Evolutionary conservation across 2,888 invertebrate genomes (phyloP).

Genomic region (Drosophila monieri): DNA sequence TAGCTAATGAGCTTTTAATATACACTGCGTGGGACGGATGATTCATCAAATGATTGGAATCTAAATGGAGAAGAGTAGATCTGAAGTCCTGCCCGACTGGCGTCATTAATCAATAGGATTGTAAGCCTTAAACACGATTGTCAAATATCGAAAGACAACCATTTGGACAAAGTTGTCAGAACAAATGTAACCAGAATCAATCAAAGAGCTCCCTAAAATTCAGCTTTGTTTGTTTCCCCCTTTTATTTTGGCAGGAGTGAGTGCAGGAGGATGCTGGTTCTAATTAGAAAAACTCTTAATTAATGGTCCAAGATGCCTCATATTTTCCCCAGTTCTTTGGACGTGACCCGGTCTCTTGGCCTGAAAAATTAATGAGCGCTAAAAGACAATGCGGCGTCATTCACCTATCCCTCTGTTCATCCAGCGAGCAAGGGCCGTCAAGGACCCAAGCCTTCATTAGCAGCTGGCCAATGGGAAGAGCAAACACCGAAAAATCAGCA

Average conservation of each 20-base stretch:
- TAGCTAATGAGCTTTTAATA: conserved; percentile 22
- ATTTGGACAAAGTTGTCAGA: conserved; percentile 41
- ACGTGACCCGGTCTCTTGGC: conserved; percentile 54
- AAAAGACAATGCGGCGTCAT: conserved; percentile 24
- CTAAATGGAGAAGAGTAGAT: conserved; percentile 13
- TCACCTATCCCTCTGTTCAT: conserved; percentile 1
- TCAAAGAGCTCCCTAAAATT: conserved; percentile 50
- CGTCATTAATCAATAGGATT: conserved; percentile 17
- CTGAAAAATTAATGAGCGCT: conserved; percentile 66
- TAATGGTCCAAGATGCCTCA: conserved; percentile 56
- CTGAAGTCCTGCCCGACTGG: neutral
- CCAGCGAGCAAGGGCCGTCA: conserved; percentile 3
- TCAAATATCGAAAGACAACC: conserved; percentile 16
- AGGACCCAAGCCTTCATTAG: conserved; percentile 46
- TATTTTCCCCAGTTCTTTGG: conserved; percentile 42
- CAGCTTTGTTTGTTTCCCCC: neutral
- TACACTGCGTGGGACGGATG: neutral
- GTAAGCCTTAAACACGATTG: conserved; percentile 18
- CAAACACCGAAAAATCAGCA: conserved; percentile 49
- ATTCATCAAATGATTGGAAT: neutral
- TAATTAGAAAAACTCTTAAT: conserved; percentile 58
- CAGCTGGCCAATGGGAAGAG: conserved; percentile 10
- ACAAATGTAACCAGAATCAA: conserved; percentile 60
- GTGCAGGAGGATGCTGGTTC: conserved; percentile 1
- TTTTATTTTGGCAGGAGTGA: conserved; percentile 5